phyloP scores from a whole-genome alignment of 2,797 vertebrate genomes.

The Melanotaenia trifasciata region DNA sequence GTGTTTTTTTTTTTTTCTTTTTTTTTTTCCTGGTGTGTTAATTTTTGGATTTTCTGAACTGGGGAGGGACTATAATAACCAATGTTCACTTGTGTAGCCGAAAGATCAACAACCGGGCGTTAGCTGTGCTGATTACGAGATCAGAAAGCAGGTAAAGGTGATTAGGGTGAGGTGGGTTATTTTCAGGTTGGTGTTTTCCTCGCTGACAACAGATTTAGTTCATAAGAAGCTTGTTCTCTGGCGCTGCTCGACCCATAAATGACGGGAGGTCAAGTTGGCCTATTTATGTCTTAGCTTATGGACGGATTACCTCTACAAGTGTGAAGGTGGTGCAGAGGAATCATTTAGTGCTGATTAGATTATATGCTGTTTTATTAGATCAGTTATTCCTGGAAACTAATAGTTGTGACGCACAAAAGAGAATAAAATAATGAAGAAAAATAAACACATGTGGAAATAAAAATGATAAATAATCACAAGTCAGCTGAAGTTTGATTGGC shows the following conservation, averaged over 20 bases:
- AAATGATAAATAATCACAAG: not conserved
- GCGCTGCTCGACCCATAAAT: constrained; percentile 2
- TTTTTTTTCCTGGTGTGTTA: constrained; percentile 16
- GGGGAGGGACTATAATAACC: not conserved
- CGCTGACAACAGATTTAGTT: constrained; percentile 30
- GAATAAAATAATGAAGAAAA: not conserved
- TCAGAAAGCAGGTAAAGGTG: constrained; percentile 17
- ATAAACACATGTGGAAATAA: too few species aligned
- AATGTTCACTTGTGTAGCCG: not conserved
- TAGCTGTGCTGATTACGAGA: constrained; percentile 35
- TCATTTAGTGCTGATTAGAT: not conserved
- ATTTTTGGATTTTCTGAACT: constrained; percentile 34
- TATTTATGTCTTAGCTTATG: constrained; percentile 1
- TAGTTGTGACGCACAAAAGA: not conserved
- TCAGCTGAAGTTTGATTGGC: too few species aligned
- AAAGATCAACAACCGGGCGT: not conserved
- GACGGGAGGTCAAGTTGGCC: constrained; percentile 4
- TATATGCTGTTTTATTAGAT: too few species aligned
- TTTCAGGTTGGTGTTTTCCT: constrained; percentile 18
- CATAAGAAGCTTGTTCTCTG: constrained; percentile 52
- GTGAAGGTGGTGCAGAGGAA: not conserved
- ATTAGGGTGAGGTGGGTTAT: constrained; percentile 43
- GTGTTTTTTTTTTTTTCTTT: not conserved
- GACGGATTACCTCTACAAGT: constrained; percentile 7
- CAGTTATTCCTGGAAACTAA: too few species aligned